These are phyloP conservation scores for Trissolcus basalis DNA, from an alignment of 1,140 invertebrate species.

Conservation along the genomic window DNA sequence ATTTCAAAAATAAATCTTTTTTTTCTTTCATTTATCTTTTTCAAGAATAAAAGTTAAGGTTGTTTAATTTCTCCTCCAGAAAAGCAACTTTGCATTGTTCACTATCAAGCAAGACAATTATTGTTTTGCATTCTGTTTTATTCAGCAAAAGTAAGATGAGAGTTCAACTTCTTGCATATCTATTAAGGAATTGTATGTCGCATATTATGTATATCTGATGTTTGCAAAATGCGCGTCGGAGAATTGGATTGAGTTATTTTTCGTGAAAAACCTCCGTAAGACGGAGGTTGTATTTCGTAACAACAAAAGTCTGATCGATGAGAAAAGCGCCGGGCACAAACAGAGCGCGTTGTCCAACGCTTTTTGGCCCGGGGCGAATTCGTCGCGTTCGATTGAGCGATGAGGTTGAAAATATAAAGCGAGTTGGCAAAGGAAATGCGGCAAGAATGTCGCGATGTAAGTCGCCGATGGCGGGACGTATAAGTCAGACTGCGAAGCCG, in stretches of 20 bases:
- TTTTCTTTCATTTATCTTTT: too few species aligned
- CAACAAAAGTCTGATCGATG: slow-evolving; percentile 48
- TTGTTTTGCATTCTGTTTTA: too few species aligned
- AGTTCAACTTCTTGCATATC: too few species aligned
- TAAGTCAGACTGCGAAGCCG: slow-evolving; percentile 31
- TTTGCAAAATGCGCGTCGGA: too few species aligned
- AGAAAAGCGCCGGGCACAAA: slow-evolving; percentile 7
- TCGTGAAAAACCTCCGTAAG: slow-evolving; percentile 10
- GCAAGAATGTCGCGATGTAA: slow-evolving; percentile 49
- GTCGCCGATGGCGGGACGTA: slow-evolving; percentile 49
- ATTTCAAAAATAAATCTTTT: too few species aligned
- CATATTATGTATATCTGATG: too few species aligned
- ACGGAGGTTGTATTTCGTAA: slow-evolving; percentile 31
- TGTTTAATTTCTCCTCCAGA: too few species aligned
- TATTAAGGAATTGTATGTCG: too few species aligned
- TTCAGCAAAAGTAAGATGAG: too few species aligned
- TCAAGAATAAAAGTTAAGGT: too few species aligned
- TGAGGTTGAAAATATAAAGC: slow-evolving; percentile 39
- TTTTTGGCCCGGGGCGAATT: slow-evolving; percentile 38
- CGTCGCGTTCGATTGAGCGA: slow-evolving; percentile 52
- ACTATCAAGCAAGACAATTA: too few species aligned
- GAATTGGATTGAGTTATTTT: slow-evolving; percentile 18
- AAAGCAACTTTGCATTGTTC: too few species aligned
- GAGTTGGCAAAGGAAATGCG: slow-evolving; percentile 13
- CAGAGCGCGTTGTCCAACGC: slow-evolving; percentile 9